Evolutionary conservation across 2,888 invertebrate species (phyloP), one percentile per base, ranked within the genome.

Genomic region (Ochropleura leucogaster): DNA sequence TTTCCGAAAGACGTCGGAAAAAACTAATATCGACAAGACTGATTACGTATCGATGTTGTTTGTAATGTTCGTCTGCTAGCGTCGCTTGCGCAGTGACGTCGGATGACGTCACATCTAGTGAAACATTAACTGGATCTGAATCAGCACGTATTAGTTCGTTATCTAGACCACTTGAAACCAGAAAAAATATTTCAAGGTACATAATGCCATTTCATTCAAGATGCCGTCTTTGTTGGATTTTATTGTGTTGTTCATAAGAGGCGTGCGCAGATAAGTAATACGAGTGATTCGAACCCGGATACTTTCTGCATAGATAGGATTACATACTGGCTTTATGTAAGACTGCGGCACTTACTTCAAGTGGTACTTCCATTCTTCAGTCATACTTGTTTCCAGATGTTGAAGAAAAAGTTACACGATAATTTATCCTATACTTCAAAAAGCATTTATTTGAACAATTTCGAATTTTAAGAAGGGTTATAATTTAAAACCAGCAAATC

Each of bases 121-220:
- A 75, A 83, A 82, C 81, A 84, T 85, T 85, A 84, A 88, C 88
- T 85, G 77, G 72, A 86, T 84, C 85, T 85, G 80, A 87, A 87
- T 89, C 87, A 88, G 81, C 82, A 83, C 74, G 67, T 79, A 73
- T 64, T 72, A 73, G 71, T 79, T 74, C 77, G 79, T 87, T 89
- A 89, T 90, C 88, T 84, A 70, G 73, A 86, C 59, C 20, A 79
- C 57, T 67, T 63, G 42, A 47, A 40, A 78, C 84, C 85, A 85
- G 82, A 89, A 89, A 88, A 89, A 87, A 81, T 65, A 44, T 80
- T 78, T 82, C 82, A 77, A 82, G 83, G 80, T 85, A 84, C 78
- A 79, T 74, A n/a, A 78, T 80, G 75, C 47, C 76, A 72, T 74
- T 84, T 80, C 81, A 84, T 86, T 87, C 53, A 85, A 73, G 79